These are phyloP conservation scores for Myotis daubentonii DNA, from an alignment of 2,797 vertebrate species.

Conservation along the genomic window DNA sequence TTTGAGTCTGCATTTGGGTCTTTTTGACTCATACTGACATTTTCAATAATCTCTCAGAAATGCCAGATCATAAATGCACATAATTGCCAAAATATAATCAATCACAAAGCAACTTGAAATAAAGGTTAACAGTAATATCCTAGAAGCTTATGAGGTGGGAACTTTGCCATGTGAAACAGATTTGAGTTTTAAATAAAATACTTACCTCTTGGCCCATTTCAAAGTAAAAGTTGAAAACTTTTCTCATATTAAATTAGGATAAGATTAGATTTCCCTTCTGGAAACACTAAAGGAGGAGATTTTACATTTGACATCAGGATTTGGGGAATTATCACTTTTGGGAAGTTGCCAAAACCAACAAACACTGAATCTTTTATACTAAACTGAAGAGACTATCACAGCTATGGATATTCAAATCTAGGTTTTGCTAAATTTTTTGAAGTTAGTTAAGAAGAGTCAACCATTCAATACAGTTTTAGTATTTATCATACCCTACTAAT, in stretches of 20 bases:
- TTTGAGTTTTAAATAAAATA: not conserved
- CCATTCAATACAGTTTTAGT: not conserved
- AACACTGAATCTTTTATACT: not conserved
- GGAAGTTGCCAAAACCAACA: not conserved
- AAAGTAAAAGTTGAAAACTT: not conserved
- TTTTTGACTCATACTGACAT: slow-evolving; percentile 6
- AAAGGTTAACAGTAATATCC: slow-evolving; percentile 11
- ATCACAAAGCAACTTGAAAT: slow-evolving; percentile 26
- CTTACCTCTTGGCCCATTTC: not conserved
- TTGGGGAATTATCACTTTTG: not conserved
- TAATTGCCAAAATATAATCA: slow-evolving; percentile 27
- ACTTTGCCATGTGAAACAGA: not conserved
- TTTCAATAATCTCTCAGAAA: slow-evolving; percentile 46
- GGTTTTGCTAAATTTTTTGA: not conserved
- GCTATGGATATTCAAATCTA: not conserved
- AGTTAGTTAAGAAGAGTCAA: not conserved
- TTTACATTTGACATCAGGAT: slow-evolving; percentile 40
- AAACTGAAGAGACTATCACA: not conserved
- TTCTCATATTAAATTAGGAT: not conserved
- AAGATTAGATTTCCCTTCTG: not conserved
- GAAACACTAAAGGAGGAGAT: not conserved
- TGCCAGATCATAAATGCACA: not conserved
- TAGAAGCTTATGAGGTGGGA: not conserved
- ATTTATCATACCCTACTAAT: not conserved
- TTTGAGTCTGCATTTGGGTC: not conserved